Conservation (phyloP, 2,113 vertebrate genomes). For the Callopanchax toddi region DNA sequence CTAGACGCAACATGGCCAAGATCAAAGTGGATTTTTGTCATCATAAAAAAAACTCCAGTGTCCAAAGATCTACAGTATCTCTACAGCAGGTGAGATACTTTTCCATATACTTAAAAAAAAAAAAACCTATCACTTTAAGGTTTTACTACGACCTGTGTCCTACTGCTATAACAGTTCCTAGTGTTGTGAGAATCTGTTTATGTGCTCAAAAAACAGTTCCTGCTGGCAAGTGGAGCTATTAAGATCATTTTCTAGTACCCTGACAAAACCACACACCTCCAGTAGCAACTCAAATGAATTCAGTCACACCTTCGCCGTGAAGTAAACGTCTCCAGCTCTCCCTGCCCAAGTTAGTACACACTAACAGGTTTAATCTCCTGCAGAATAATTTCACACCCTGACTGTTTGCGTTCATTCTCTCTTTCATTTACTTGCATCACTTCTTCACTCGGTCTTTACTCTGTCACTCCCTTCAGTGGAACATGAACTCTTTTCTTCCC, state of each 20-base stretch:
- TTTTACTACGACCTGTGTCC: too few relatives aligned
- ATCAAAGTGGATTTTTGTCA: too few relatives aligned
- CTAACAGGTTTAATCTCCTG: slow-evolving; percentile 5
- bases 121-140: too few relatives aligned
- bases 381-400: slow-evolving; percentile 5
- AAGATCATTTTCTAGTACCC: background rate
- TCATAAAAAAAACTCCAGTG: too few relatives aligned
- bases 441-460: background rate
- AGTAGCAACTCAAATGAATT: background rate
- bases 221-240: background rate
- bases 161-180: too few relatives aligned
- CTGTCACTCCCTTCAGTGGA: background rate
- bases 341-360: background rate
- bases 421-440: slow-evolving; percentile 2
- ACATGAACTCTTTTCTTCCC: background rate
- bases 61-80: too few relatives aligned
- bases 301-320: background rate
- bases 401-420: background rate
- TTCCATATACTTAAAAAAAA: too few relatives aligned
- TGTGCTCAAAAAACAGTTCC: too few relatives aligned
- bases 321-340: background rate
- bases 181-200: too few relatives aligned
- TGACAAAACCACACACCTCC: background rate
- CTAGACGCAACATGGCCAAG: too few relatives aligned
- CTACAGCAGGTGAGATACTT: too few relatives aligned